Evolutionary conservation across 2,888 invertebrate species (phyloP), one percentile per base, ranked within the genome.

Genomic region (Meandrusa payeni): DNA sequence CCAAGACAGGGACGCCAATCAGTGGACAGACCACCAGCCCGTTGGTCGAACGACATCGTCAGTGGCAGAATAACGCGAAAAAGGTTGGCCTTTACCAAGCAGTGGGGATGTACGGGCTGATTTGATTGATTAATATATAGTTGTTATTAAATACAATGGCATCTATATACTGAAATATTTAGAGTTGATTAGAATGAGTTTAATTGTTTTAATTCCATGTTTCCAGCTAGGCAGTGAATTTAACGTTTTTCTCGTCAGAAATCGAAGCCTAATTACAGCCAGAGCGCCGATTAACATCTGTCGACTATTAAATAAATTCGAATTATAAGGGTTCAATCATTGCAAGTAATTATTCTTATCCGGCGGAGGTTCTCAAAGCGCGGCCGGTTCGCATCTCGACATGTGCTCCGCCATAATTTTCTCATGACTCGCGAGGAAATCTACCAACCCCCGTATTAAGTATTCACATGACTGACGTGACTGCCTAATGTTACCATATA

Each of bases 311-410:
- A 79, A 85, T 83, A 79, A 83, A 81, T 70, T 76, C 71, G 61
- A 77, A 78, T 79, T 82, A 83, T 82, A 85, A 79, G 80, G 83
- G 80, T 83, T 86, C 86, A 83, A 85, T 83, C 82, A 80, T 82
- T 82, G 85, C 75, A 76, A 83, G 81, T 86, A 87, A 87, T 87
- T 86, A 86, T 86, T 86, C 81, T 82, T 86, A 86, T 86, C 86
- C 85, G 86, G 81, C 85, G 82, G 86, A 76, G 74, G 80, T 68
- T 78, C 76, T 80, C 80, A 81, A 80, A 81, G 80, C 70, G 69
- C 66, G 55, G 54, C 66, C 72, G 66, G 65, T 60, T 68, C 64
- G 60, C 54, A 60, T 66, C 74, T 53, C 64, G 70, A 64, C 67
- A 61, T 61, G 55, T 60, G 61, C 53, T 59, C 53, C 61, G 67